A percentile compares a stretch with the other conserved stretches of the same genome.
Conservation (phyloP, 2,888 invertebrate genomes). For the Bhutanitis thaidina region DNA sequence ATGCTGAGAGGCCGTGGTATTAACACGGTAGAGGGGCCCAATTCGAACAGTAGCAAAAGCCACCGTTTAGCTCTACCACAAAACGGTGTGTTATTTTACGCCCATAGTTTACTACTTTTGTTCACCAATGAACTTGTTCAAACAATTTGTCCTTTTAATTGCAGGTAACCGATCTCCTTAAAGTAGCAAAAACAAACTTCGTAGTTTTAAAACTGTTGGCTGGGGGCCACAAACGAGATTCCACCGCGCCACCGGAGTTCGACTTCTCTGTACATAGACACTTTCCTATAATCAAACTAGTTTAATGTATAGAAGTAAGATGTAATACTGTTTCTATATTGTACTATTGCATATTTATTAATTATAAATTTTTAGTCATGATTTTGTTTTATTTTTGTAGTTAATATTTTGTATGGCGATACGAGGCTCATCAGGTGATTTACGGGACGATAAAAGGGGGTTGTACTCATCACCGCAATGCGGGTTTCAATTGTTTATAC, state of each 20-base stretch:
- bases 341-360: background rate
- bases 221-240: conserved; percentile 94
- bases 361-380: conserved; percentile 5
- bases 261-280: conserved; percentile 94
- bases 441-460: too few species aligned
- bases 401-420: too few species aligned
- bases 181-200: conserved; percentile 97
- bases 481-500: too few species aligned
- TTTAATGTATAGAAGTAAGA: conserved; percentile 35
- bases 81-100: too few species aligned
- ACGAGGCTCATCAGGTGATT: too few species aligned
- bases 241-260: conserved; percentile 91
- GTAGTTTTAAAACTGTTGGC: conserved; percentile 95
- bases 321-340: background rate
- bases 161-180: conserved; percentile 89
- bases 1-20: too few species aligned
- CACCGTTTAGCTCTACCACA: too few species aligned
- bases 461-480: too few species aligned
- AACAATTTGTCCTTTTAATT: conserved; percentile 33
- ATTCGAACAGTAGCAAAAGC: too few species aligned
- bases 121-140: too few species aligned
- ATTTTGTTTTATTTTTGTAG: background rate
- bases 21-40: too few species aligned
- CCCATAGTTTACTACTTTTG: too few species aligned
- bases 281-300: conserved; percentile 93